Base-by-base conservation (phyloP, 1,140 invertebrate species). In the Zophobas morio region DNA sequence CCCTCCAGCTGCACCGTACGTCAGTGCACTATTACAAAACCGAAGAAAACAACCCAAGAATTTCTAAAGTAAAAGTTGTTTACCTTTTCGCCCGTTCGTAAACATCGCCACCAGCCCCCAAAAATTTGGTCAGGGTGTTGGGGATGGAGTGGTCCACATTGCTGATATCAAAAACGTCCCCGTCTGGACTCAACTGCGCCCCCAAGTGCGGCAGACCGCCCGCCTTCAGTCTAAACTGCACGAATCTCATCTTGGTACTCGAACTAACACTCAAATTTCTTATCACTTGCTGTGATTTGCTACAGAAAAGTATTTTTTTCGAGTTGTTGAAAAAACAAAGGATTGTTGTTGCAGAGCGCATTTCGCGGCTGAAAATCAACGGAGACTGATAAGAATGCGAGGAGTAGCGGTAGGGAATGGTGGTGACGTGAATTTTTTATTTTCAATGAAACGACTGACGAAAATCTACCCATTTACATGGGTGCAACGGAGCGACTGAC, bases 111-210 rank as follows among this genome's bases (percentile, higher is more conserved):
- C 89, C 89, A n/a, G 86, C 85, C 39, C 87, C 85, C 33, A 92
- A 82, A 78, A 91, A 91, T 54, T 90, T 88, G 57, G 89, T 89
- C 71, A 92, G 80, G 34, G 86, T 88, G 74, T 90, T 91, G 0
- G 91, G 90, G 74, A 92, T 89, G 20, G 88, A 85, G 1, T 88
- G 88, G 81, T 91, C 89, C 0, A 90, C 87, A 0, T 87, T 88
- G 57, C 89, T 91, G 20, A 92, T 86, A 70, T 88, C 89, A 6
- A 91, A 88, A 72, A 92, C 89, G 78, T 90, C 90, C 4, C 90
- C 88, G 35, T 87, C 88, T 6, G 85, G 84, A 32, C 87, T 83
- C 1, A 90, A 75, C 75, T 91, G 90, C 0, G 90, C 89, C 0
- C 90, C 90, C n/a, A 91, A 80, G 40, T 90, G 88, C 77, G 89